Conservation (phyloP, 2,888 invertebrate genomes). For the Seira ritae region DNA sequence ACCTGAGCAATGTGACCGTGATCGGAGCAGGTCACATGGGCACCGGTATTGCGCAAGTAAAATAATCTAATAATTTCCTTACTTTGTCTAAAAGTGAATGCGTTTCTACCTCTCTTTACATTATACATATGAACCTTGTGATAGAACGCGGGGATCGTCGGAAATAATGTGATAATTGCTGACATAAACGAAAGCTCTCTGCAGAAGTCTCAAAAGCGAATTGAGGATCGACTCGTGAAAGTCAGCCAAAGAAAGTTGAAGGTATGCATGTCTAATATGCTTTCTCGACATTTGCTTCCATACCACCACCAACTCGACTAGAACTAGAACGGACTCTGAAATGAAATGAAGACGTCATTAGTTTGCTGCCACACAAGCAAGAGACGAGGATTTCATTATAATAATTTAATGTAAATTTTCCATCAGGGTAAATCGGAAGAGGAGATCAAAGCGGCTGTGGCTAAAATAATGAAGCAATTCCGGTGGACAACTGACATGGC, state of each 20-base stretch:
- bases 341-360: no score
- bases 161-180: constrained; percentile 78
- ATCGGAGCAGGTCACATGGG: constrained; percentile 68
- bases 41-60: constrained; percentile 62
- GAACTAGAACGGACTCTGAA: no score
- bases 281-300: no score
- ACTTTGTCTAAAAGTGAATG: no score
- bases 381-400: no score
- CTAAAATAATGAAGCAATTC: constrained; percentile 75
- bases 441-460: constrained; percentile 74
- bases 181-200: constrained; percentile 77
- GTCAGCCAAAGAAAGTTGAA: constrained; percentile 77
- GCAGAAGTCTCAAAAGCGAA: constrained; percentile 76
- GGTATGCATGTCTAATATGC: no score
- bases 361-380: no score
- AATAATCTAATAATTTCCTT: no score
- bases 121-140: neutral
- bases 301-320: no score
- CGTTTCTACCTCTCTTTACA: no score
- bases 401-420: no score
- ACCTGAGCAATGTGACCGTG: constrained; percentile 46
- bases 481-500: constrained; percentile 75
- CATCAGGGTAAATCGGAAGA: constrained; percentile 72
- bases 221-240: constrained; percentile 77
- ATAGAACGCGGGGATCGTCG: constrained; percentile 78